These are phyloP conservation scores for Chionomys nivalis DNA, from an alignment of 2,113 vertebrate species.

Conservation along the genomic window DNA sequence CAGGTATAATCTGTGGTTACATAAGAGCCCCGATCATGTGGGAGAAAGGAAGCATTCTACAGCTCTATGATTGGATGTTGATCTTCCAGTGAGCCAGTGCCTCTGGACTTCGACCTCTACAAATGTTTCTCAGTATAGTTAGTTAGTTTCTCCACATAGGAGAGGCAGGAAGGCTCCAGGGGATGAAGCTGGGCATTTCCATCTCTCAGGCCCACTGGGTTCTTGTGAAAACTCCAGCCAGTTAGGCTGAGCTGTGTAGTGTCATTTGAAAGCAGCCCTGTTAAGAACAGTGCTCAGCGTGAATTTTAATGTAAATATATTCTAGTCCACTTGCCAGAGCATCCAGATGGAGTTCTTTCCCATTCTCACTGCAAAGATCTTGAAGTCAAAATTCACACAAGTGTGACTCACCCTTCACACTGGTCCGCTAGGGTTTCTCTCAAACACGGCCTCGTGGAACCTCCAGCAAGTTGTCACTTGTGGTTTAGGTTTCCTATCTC, in stretches of 20 bases:
- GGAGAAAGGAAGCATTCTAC: background rate
- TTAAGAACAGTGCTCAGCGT: background rate
- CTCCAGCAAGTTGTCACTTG: background rate
- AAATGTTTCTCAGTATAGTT: background rate
- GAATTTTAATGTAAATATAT: background rate
- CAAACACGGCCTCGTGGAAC: background rate
- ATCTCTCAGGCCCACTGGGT: background rate
- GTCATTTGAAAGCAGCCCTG: background rate
- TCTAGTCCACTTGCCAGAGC: background rate
- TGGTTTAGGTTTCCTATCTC: background rate
- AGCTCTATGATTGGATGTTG: background rate
- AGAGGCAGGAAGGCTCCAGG: background rate
- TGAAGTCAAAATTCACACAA: constrained; percentile 13
- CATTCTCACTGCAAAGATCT: background rate
- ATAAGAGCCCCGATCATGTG: background rate
- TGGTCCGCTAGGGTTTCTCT: background rate
- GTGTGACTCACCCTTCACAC: background rate
- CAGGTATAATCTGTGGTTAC: background rate
- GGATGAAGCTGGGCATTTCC: background rate
- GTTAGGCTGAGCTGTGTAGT: background rate
- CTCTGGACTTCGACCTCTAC: background rate
- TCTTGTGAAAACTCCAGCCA: background rate
- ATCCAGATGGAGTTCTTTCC: background rate
- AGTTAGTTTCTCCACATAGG: background rate
- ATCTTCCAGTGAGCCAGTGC: background rate